Evolutionary conservation across 2,888 invertebrate genomes (phyloP).

Genomic region (Stenichneumon culpator): DNA sequence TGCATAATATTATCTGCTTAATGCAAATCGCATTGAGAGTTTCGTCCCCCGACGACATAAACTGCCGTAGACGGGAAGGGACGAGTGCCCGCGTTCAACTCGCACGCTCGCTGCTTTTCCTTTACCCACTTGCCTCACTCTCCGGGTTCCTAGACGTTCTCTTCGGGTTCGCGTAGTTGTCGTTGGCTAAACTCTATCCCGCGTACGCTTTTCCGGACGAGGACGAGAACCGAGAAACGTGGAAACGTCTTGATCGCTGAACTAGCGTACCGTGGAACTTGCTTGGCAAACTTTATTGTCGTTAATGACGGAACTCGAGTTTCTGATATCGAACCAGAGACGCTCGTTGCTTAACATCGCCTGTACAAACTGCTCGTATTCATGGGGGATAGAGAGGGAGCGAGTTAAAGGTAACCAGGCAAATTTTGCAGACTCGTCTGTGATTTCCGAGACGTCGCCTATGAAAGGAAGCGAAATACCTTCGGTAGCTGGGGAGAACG

Average conservation of each 20-base stretch:
- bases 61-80: slow-evolving; percentile 58
- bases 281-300: slow-evolving; percentile 66
- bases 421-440: slow-evolving; percentile 16
- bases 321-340: slow-evolving; percentile 54
- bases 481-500: not conserved
- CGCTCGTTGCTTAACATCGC: slow-evolving; percentile 20
- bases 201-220: slow-evolving; percentile 32
- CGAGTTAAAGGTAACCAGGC: not conserved
- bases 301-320: slow-evolving; percentile 74
- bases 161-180: slow-evolving; percentile 13
- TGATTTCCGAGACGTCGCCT: slow-evolving; percentile 11
- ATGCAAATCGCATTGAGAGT: slow-evolving; percentile 83
- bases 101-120: slow-evolving; percentile 64
- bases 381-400: not conserved
- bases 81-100: slow-evolving; percentile 62
- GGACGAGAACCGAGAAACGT: slow-evolving; percentile 40
- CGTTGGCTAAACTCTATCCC: slow-evolving; percentile 47
- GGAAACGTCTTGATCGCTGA: slow-evolving; percentile 27
- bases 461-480: slow-evolving; percentile 5
- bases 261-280: slow-evolving; percentile 37
- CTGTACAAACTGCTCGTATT: not conserved
- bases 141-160: slow-evolving; percentile 14
- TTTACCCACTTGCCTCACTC: slow-evolving; percentile 43
- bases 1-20: slow-evolving; percentile 78
- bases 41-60: slow-evolving; percentile 73